Percentiles rank a stretch among this genome's conserved stretches.
Conservation (phyloP, 1,140 invertebrate species). For the Zophobas morio region DNA sequence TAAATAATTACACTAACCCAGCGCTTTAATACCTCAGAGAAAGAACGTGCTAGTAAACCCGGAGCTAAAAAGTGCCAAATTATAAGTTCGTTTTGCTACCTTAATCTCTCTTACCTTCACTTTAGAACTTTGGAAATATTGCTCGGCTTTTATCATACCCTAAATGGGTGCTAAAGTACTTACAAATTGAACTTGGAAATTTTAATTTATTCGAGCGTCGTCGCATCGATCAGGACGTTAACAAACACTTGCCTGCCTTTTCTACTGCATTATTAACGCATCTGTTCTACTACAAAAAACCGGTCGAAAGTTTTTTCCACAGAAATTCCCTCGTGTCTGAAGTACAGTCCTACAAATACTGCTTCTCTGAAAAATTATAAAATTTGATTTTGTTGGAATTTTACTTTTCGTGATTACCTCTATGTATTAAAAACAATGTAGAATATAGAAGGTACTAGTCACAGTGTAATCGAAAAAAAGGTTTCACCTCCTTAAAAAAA, state of each 20-base stretch:
- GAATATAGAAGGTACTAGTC: no score
- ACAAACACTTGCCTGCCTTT: background rate
- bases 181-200: constrained; percentile 16
- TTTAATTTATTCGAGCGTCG: constrained; percentile 1
- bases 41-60: constrained; percentile 7
- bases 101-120: background rate
- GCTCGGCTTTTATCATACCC: constrained; percentile 7
- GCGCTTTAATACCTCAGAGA: background rate
- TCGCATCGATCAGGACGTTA: background rate
- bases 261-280: background rate
- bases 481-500: no score
- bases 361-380: background rate
- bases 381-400: no score
- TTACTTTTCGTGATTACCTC: no score
- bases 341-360: background rate
- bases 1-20: constrained; percentile 18
- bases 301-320: no score
- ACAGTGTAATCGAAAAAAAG: no score
- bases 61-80: constrained; percentile 10
- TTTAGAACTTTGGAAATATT: constrained; percentile 34
- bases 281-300: background rate
- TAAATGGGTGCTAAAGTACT: background rate
- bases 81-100: background rate
- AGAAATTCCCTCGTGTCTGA: no score
- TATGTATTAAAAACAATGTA: no score